Percentiles rank a stretch among this genome's conserved stretches.
Evolutionary conservation across 2,113 vertebrate species (phyloP).

Genomic region (Indicator indicator): DNA sequence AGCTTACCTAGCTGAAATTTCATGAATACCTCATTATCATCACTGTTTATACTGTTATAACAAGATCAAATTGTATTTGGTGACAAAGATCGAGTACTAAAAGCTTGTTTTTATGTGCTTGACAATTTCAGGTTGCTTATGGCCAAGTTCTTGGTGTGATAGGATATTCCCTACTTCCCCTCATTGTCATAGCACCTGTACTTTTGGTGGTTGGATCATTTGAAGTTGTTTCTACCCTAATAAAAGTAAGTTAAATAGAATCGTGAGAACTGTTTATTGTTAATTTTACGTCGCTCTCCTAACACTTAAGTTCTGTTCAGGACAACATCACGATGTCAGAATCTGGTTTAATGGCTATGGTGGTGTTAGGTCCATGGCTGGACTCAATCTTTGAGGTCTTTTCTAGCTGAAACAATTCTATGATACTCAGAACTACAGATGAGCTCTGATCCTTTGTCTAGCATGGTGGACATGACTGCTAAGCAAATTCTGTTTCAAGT

Average conservation of each 20-base stretch:
- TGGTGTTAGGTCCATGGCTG: too few relatives aligned
- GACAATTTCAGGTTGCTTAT: conserved; percentile 90
- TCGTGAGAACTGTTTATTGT: not conserved
- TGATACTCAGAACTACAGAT: not conserved
- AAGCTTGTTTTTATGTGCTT: conserved; percentile 9
- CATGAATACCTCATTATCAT: not conserved
- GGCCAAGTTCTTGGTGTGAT: conserved; percentile 98
- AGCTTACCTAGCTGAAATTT: not conserved
- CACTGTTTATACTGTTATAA: not conserved
- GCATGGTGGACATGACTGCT: not conserved
- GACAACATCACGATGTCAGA: not conserved
- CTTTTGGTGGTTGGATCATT: conserved; percentile 92
- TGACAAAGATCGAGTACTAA: not conserved
- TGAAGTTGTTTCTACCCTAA: conserved; percentile 91
- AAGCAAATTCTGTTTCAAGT: not conserved
- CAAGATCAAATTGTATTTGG: not conserved
- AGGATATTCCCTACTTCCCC: conserved; percentile 96
- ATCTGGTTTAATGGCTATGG: too few relatives aligned
- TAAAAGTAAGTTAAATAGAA: conserved; percentile 87
- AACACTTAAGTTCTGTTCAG: not conserved
- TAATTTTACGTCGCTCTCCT: not conserved
- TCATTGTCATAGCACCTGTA: conserved; percentile 94
- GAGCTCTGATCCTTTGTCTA: not conserved
- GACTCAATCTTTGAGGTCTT: too few relatives aligned
- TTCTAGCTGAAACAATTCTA: too few relatives aligned